Conservation (phyloP, 1,140 invertebrate species). For the Lepidurus couesii region DNA sequence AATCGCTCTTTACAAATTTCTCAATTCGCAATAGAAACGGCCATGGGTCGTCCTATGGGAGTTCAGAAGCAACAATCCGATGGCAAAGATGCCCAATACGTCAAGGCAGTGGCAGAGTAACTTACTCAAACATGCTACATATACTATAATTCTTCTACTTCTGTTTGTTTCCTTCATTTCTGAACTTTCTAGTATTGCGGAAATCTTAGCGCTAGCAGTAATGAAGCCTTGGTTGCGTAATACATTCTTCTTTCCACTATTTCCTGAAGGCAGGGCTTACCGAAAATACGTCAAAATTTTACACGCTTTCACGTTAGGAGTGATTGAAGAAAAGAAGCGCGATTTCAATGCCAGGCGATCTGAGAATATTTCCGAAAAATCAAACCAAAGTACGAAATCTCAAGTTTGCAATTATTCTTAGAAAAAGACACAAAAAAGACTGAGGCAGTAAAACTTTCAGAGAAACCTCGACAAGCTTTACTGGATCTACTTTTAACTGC, state of each 20-base stretch:
- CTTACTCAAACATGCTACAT: neutral
- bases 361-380: neutral
- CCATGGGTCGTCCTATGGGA: slow-evolving; percentile 36
- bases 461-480: slow-evolving; percentile 55
- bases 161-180: neutral
- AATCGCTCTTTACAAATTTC: neutral
- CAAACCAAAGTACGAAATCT: neutral
- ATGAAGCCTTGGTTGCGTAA: slow-evolving; percentile 73
- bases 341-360: slow-evolving; percentile 41
- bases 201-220: slow-evolving; percentile 44
- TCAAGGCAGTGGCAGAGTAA: slow-evolving; percentile 54
- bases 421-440: neutral
- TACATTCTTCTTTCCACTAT: slow-evolving; percentile 71
- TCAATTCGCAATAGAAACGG: slow-evolving; percentile 20
- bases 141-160: neutral
- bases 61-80: slow-evolving; percentile 33
- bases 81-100: slow-evolving; percentile 64
- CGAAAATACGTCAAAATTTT: slow-evolving; percentile 67
- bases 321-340: neutral
- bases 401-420: slow-evolving; percentile 34
- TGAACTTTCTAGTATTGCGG: slow-evolving; percentile 42
- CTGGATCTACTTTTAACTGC: slow-evolving; percentile 65
- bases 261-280: slow-evolving; percentile 68
- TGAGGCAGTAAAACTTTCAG: slow-evolving; percentile 31
- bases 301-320: slow-evolving; percentile 64